Evolutionary conservation across 2,888 invertebrate genomes (phyloP).

Genomic region (Hydraecia micacea): DNA sequence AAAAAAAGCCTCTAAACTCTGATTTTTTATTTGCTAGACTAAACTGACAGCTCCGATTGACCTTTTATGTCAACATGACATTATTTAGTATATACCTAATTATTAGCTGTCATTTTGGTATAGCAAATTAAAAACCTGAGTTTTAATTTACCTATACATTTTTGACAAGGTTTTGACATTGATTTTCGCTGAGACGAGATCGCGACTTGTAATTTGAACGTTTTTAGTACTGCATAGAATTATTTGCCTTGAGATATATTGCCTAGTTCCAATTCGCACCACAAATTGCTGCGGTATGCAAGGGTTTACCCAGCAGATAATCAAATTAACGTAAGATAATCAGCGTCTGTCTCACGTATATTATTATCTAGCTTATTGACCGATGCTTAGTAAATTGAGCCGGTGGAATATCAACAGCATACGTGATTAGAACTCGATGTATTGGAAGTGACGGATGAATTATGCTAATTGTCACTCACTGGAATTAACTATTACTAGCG

Average conservation of each 20-base stretch:
- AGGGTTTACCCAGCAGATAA: conserved; percentile 24
- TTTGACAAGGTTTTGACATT: not conserved
- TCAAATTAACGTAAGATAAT: conserved; percentile 35
- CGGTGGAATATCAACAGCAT: conserved; percentile 20
- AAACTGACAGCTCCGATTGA: no score
- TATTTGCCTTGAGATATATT: not conserved
- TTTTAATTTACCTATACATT: not conserved
- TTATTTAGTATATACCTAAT: no score
- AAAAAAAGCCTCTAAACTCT: no score
- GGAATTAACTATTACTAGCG: not conserved
- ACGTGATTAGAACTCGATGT: conserved; percentile 20
- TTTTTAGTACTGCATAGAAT: no score
- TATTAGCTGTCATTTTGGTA: no score
- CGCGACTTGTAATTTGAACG: no score
- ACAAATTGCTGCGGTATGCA: not conserved
- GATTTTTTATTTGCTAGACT: no score
- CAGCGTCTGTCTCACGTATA: conserved; percentile 10
- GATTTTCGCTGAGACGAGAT: no score
- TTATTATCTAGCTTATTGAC: conserved; percentile 23
- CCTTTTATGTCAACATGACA: no score
- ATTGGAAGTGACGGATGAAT: conserved; percentile 4
- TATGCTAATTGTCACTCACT: conserved; percentile 1
- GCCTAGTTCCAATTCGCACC: not conserved
- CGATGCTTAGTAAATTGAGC: conserved; percentile 13
- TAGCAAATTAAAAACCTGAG: no score